A percentile compares a stretch with the other conserved stretches of the same genome.
phyloP scores from a whole-genome alignment of 2,888 invertebrate genomes.

The Eupithecia pulchellata region DNA sequence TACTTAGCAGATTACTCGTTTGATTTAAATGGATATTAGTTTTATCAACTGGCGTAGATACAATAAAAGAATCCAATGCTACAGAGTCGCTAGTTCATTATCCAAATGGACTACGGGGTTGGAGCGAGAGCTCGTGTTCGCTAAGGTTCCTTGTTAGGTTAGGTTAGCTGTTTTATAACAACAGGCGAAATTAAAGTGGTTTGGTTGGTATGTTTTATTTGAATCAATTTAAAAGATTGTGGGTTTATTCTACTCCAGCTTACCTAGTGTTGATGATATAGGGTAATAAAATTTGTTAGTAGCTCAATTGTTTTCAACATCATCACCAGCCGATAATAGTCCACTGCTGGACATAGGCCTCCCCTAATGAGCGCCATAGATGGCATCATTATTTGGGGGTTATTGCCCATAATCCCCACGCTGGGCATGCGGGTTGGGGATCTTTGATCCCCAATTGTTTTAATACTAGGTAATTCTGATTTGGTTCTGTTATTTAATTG shows the following conservation, averaged over 20 bases:
- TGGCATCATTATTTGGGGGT: too few relatives aligned
- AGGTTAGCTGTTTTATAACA: background rate
- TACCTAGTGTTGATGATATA: too few relatives aligned
- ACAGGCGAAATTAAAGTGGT: background rate
- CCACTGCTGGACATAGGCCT: too few relatives aligned
- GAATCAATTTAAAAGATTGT: background rate
- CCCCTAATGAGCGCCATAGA: too few relatives aligned
- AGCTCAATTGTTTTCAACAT: too few relatives aligned
- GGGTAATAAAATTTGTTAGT: too few relatives aligned
- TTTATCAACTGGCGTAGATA: slow-evolving; percentile 61
- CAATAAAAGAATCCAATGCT: slow-evolving; percentile 73
- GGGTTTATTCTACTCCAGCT: background rate
- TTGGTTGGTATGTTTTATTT: background rate
- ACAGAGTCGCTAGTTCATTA: slow-evolving; percentile 82
- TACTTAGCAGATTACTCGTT: slow-evolving; percentile 41
- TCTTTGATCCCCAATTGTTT: too few relatives aligned
- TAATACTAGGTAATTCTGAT: too few relatives aligned
- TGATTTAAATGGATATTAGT: slow-evolving; percentile 59
- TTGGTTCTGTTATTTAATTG: too few relatives aligned
- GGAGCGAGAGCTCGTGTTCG: slow-evolving; percentile 11
- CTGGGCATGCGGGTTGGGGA: too few relatives aligned
- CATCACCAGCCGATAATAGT: too few relatives aligned
- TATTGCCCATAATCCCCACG: too few relatives aligned
- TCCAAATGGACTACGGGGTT: slow-evolving; percentile 84
- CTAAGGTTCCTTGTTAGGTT: background rate